Base-by-base conservation (phyloP, 2,888 invertebrate genomes). In the Diaphora mendica region DNA sequence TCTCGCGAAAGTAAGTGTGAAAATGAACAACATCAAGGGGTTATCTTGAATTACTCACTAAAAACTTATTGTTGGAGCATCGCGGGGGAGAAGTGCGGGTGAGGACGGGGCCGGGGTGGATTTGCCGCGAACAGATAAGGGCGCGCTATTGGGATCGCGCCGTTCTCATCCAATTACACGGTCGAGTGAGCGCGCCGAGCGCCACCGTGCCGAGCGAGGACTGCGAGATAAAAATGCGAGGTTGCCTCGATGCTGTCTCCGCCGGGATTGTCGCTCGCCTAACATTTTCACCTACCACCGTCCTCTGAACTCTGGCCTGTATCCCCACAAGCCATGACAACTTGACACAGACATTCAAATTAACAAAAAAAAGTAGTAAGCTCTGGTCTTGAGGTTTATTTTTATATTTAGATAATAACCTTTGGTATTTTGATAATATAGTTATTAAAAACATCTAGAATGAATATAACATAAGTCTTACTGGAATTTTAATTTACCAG, bases 81-180 rank as follows among this genome's bases (percentile, higher is more conserved):
- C 82, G 86, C 84, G 85, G 89, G 90, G 75, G 62, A 48, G 75
- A 72, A 67, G 75, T 86, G 83, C 82, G 77, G 80, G 86, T 83
- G 85, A 86, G 84, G 87, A 86, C 74, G 76, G 82, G 83, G 87
- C 83, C 90, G 91, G 87, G 90, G 90, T 85, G 93, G 93, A 93
- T 93, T 93, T 93, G 91, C 93, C 94, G 95, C 94, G 95, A 95
- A 95, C 94, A 95, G 95, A 95, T 95, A 95, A 95, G 95, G 95
- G 94, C 93, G 90, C 93, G 94, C 94, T 95, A 95, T 95, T 94
- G 95, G 95, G 94, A 95, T 94, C 94, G 94, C 95, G 93, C 91
- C 95, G 93, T 94, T 96, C 96, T 95, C 95, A 95, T 95, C 95
- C 95, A 95, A 95, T 95, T 95, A 95, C 95, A 96, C 96, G 96